Evolutionary conservation across 2,797 vertebrate genomes (phyloP).

Genomic region (Rhabdomys pumilio): DNA sequence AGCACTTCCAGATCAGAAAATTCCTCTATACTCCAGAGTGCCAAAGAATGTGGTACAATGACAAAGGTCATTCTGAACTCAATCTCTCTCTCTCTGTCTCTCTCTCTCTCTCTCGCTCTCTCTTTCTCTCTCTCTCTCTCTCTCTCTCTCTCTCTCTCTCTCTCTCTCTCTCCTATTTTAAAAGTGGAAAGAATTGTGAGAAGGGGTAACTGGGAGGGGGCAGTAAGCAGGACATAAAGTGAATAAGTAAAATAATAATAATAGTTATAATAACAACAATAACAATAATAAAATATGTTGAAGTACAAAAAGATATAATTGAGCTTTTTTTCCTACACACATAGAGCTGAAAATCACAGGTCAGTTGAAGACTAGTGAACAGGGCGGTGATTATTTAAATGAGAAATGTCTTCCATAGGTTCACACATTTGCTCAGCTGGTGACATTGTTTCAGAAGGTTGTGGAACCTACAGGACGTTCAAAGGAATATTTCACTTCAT

Average conservation of each 20-base stretch:
- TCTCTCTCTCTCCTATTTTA: neutral
- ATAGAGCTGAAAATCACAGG: neutral
- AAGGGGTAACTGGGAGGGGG: too few relatives aligned
- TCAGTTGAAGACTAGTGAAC: neutral
- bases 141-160: too few relatives aligned
- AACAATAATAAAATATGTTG: too few relatives aligned
- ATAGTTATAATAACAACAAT: too few relatives aligned
- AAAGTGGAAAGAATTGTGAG: neutral
- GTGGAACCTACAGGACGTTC: neutral
- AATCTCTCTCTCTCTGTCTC: too few relatives aligned
- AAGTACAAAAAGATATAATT: neutral
- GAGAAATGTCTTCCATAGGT: neutral
- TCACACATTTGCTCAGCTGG: neutral
- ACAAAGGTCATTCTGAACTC: neutral
- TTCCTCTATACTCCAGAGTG: neutral
- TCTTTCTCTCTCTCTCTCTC: too few relatives aligned
- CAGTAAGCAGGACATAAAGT: too few relatives aligned
- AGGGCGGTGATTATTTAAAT: neutral
- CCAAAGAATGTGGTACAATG: neutral
- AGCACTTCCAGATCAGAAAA: neutral
- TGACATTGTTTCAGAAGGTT: neutral
- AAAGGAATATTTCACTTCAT: neutral
- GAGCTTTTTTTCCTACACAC: neutral
- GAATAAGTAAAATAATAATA: too few relatives aligned
- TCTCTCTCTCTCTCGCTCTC: too few relatives aligned